Conservation (phyloP, 2,888 invertebrate species). For the Amblyjoppa fuscipennis region DNA sequence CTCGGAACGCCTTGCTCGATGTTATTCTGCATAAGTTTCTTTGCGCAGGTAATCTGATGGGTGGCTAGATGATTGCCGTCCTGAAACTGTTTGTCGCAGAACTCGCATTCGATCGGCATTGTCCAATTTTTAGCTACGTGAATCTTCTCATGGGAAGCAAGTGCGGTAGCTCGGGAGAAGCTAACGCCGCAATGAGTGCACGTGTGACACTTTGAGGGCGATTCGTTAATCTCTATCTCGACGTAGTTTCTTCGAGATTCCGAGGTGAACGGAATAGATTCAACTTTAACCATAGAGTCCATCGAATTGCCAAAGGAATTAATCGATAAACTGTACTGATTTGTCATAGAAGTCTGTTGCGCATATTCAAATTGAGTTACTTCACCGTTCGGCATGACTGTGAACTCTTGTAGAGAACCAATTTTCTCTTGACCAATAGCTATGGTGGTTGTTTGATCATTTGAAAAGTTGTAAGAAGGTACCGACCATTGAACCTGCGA, state of each 20-base stretch:
- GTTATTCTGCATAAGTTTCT: slow-evolving; percentile 79
- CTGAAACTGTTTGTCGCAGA: slow-evolving; percentile 85
- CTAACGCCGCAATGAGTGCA: slow-evolving; percentile 84
- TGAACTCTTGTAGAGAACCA: slow-evolving; percentile 80
- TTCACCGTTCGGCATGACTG: slow-evolving; percentile 82
- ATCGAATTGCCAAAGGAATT: slow-evolving; percentile 72
- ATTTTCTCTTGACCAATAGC: slow-evolving; percentile 75
- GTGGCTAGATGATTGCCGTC: slow-evolving; percentile 83
- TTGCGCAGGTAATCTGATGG: slow-evolving; percentile 83
- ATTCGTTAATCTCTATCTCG: slow-evolving; percentile 70
- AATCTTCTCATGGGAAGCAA: slow-evolving; percentile 83
- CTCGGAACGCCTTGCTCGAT: slow-evolving; percentile 75
- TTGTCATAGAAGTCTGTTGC: slow-evolving; percentile 72
- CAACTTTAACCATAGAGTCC: slow-evolving; percentile 77
- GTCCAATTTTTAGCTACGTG: slow-evolving; percentile 74
- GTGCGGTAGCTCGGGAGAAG: slow-evolving; percentile 84
- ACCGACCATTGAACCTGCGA: slow-evolving; percentile 81
- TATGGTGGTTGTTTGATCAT: slow-evolving; percentile 73
- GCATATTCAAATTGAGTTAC: slow-evolving; percentile 80
- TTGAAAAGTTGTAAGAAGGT: slow-evolving; percentile 77
- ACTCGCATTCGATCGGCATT: slow-evolving; percentile 84
- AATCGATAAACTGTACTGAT: slow-evolving; percentile 78
- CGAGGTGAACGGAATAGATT: slow-evolving; percentile 69
- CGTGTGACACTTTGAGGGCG: slow-evolving; percentile 80
- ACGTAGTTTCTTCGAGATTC: slow-evolving; percentile 69